phyloP scores from a whole-genome alignment of 2,113 vertebrate genomes.

The Gracilinanus agilis region DNA sequence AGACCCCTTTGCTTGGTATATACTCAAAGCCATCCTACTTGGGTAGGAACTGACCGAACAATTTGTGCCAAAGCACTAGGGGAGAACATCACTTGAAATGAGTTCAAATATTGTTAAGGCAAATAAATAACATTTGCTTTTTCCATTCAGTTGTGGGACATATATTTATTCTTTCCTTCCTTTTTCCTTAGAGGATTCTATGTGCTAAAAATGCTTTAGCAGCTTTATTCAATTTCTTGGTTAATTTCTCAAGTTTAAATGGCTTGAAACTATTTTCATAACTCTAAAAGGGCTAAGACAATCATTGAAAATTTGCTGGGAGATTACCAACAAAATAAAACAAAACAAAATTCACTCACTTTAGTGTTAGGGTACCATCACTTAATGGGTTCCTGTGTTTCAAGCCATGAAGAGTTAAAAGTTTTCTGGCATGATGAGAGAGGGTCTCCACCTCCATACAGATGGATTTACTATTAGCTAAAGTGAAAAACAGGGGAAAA shows the following conservation, averaged over 20 bases:
- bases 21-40: background rate
- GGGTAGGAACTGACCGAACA: background rate
- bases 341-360: background rate
- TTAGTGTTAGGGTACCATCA: background rate
- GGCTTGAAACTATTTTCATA: conserved; percentile 12
- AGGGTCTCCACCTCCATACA: background rate
- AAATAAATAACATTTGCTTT: conserved; percentile 1
- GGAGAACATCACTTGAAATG: background rate
- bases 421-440: background rate
- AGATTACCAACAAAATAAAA: background rate
- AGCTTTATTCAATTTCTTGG: conserved; percentile 5
- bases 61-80: background rate
- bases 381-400: background rate
- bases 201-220: conserved; percentile 13
- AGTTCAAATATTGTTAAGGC: conserved; percentile 5
- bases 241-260: conserved; percentile 35
- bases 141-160: conserved; percentile 27
- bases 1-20: background rate
- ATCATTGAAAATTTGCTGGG: conserved; percentile 29
- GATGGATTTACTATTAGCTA: background rate
- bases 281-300: conserved; percentile 4
- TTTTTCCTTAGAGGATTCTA: conserved; percentile 47
- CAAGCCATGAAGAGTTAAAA: background rate
- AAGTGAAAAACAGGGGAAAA: background rate
- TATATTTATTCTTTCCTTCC: background rate